Percentiles rank a stretch among this genome's conserved stretches.
These are phyloP conservation scores for Bhutanitis thaidina DNA, from an alignment of 2,888 invertebrate genomes.

Conservation along the genomic window DNA sequence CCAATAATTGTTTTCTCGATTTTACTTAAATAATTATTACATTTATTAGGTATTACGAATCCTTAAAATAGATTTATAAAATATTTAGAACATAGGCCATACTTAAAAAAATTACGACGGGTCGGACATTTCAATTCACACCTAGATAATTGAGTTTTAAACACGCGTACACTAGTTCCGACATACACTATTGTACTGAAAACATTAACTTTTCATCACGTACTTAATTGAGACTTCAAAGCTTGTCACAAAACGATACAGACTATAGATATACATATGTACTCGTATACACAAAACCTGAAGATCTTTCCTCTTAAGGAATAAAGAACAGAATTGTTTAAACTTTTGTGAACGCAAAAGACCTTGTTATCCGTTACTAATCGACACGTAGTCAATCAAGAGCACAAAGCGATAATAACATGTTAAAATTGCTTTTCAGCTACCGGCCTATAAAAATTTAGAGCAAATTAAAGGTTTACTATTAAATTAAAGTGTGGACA, in stretches of 20 bases:
- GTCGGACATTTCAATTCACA: constrained; percentile 28
- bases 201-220: constrained; percentile 32
- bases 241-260: constrained; percentile 19
- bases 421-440: constrained; percentile 26
- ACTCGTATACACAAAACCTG: too few relatives aligned
- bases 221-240: constrained; percentile 33
- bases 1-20: too few relatives aligned
- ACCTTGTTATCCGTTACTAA: constrained; percentile 18
- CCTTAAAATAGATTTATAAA: too few relatives aligned
- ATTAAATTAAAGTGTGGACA: too few relatives aligned
- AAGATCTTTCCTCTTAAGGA: not conserved
- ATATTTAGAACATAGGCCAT: too few relatives aligned
- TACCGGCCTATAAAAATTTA: constrained; percentile 22
- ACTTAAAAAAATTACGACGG: too few relatives aligned
- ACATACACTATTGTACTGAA: constrained; percentile 21
- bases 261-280: too few relatives aligned
- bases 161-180: constrained; percentile 25
- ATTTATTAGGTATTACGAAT: too few relatives aligned
- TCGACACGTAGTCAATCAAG: constrained; percentile 31
- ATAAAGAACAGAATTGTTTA: constrained; percentile 18
- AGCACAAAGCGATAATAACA: constrained; percentile 27
- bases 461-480: not conserved
- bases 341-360: not conserved
- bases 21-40: too few relatives aligned
- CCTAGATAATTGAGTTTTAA: constrained; percentile 26